A percentile compares a stretch with the other conserved stretches of the same genome.
Conservation (phyloP, 2,797 vertebrate species). For the Pteronotus mesoamericanus region DNA sequence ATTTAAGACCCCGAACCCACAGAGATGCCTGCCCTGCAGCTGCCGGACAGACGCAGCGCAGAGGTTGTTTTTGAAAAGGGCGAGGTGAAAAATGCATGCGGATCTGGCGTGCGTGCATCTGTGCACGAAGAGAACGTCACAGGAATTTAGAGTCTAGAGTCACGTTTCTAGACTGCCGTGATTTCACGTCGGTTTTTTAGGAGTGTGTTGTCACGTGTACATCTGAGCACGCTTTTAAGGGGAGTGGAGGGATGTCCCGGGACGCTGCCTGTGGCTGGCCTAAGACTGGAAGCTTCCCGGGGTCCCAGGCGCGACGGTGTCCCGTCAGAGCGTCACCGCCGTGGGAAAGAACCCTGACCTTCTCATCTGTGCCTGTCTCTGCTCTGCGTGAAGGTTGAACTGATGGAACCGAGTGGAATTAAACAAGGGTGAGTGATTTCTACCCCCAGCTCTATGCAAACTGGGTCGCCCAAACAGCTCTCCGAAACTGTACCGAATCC, state of each 20-base stretch:
- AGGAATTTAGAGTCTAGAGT: not conserved
- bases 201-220: not conserved
- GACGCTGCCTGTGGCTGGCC: not conserved
- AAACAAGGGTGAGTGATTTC: not conserved
- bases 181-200: not conserved
- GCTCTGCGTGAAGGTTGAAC: not conserved
- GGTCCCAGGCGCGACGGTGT: accelerated
- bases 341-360: not conserved
- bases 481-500: not conserved
- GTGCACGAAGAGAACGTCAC: not conserved
- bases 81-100: conserved; percentile 21
- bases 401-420: not conserved
- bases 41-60: not conserved
- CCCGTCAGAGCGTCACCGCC: not conserved
- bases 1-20: conserved; percentile 12
- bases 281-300: not conserved
- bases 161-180: not conserved
- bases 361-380: not conserved
- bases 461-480: accelerated
- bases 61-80: not conserved
- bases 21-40: not conserved
- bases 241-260: not conserved
- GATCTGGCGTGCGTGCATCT: not conserved
- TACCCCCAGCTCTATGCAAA: accelerated
- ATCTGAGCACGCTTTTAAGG: not conserved